A percentile compares a stretch with the other conserved stretches of the same genome.
These are phyloP conservation scores for Aethes cnicana DNA, from an alignment of 2,888 invertebrate species.

Conservation along the genomic window DNA sequence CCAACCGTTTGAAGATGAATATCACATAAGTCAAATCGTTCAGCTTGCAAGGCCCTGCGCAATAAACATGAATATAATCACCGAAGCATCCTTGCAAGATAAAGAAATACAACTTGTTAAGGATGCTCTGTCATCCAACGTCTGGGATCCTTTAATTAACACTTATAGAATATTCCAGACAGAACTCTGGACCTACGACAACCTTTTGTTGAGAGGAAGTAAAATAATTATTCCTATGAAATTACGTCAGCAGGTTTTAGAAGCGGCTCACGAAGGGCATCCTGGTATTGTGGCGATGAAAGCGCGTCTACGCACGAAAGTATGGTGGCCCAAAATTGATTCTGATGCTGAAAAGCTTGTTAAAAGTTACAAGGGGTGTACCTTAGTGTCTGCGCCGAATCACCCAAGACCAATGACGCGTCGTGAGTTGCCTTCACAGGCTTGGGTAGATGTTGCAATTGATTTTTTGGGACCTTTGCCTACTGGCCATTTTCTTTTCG, in stretches of 20 bases:
- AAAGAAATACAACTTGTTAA: background rate
- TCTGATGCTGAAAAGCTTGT: slow-evolving; percentile 32
- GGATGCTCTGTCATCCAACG: background rate
- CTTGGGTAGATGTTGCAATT: slow-evolving; percentile 36
- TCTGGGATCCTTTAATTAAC: slow-evolving; percentile 5
- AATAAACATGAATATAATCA: background rate
- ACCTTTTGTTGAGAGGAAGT: slow-evolving; percentile 31
- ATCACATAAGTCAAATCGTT: too few species aligned
- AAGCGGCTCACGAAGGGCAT: slow-evolving; percentile 37
- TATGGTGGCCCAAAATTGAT: slow-evolving; percentile 38
- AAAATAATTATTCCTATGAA: slow-evolving; percentile 33
- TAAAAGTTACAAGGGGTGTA: slow-evolving; percentile 35
- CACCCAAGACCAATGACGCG: slow-evolving; percentile 31
- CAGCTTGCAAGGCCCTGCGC: too few species aligned
- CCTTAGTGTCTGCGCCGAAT: slow-evolving; percentile 32
- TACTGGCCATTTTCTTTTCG: slow-evolving; percentile 33
- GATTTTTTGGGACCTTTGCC: slow-evolving; percentile 38
- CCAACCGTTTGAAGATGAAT: too few species aligned
- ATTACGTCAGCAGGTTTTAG: slow-evolving; percentile 33
- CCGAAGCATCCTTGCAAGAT: background rate
- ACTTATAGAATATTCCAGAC: background rate
- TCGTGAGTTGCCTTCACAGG: slow-evolving; percentile 23
- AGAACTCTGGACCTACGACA: background rate
- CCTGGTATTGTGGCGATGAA: slow-evolving; percentile 37
- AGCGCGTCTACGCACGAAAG: slow-evolving; percentile 32